Base-by-base conservation (phyloP, 2,888 invertebrate species). In the Resseliella maxima region DNA sequence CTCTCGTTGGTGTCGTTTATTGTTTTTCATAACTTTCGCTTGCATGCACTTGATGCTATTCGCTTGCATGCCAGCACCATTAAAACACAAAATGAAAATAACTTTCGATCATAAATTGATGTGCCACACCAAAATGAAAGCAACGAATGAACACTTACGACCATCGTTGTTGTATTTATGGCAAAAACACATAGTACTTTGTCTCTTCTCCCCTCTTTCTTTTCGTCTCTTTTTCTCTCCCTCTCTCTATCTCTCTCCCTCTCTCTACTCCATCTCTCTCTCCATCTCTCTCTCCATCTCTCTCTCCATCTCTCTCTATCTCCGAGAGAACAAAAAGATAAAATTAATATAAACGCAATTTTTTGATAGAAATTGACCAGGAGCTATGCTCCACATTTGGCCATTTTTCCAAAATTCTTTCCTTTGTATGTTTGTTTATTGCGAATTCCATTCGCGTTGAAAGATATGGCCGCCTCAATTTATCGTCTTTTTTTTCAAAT, bases 1-100 rank as follows among this genome's bases (percentile, higher is more conserved):
- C n/a, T n/a, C n/a, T n/a, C n/a, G n/a, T n/a, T 12, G 72, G 72
- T 72, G 72, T 72, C 72, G 31, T 35, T 72, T 72, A 72, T 72
- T 72, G 31, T 72, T 72, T 31, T 72, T 31, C 72, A 72, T 72
- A 72, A 72, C 72, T 72, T 72, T 72, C 72, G 72, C 72, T 72
- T 72, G 72, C 18, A 59, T 59, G 59, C 59, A 27, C 27, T 59
- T 59, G 18, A 72, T 72, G 72, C 72, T 72, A 31, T 72, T 35
- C 72, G 72, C 31, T 72, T 31, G 31, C 31, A 35, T 72, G 31
- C 35, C 72, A 18, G 59, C 31, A 72, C 72, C 72, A 72, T 31
- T 8, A 15, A 50, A 21, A 27, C 27, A 3, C 59, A 5, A 50
- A 72, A 72, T 50, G 72, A 35, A 72, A 72, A 72, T 72, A 72